A percentile compares a stretch with the other conserved stretches of the same genome.
These are phyloP conservation scores for Furcifer pardalis DNA, from an alignment of 2,797 vertebrate species.

Conservation along the genomic window DNA sequence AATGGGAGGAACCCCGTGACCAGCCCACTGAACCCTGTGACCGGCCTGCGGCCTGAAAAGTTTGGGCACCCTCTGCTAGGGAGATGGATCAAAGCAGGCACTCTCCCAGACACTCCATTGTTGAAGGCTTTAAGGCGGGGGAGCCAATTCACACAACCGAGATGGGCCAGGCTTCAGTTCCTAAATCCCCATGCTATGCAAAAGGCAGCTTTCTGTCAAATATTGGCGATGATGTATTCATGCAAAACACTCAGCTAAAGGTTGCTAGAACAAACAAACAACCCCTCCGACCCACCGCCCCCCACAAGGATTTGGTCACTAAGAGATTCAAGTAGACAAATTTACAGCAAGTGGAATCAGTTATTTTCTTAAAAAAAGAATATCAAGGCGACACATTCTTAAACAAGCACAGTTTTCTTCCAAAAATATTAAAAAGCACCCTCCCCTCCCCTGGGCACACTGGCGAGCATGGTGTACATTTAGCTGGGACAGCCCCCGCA, in stretches of 20 bases:
- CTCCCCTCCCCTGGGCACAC: conserved; percentile 66
- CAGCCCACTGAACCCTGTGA: no score
- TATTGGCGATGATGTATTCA: not conserved
- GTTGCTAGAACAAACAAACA: fast-evolving
- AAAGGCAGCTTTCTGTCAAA: conserved; percentile 6
- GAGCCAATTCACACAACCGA: not conserved
- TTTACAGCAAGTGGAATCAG: conserved; percentile 62
- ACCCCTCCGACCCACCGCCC: not conserved
- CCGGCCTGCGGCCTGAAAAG: no score
- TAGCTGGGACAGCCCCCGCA: conserved; percentile 60
- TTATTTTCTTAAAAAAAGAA: conserved; percentile 50
- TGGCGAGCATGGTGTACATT: conserved; percentile 51
- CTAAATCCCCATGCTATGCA: not conserved
- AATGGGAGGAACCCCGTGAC: no score
- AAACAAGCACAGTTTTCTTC: conserved; percentile 73
- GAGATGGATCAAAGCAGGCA: not conserved
- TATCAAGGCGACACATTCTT: conserved; percentile 63
- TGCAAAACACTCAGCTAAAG: not conserved
- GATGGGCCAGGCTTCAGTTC: not conserved
- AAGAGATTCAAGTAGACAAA: conserved; percentile 22
- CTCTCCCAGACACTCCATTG: not conserved
- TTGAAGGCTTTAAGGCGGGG: not conserved
- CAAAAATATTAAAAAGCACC: conserved; percentile 69
- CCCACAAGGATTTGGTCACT: conserved; percentile 9
- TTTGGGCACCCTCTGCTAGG: no score